Conservation (phyloP, 2,113 vertebrate species). For the Triplophysa siluroides region DNA sequence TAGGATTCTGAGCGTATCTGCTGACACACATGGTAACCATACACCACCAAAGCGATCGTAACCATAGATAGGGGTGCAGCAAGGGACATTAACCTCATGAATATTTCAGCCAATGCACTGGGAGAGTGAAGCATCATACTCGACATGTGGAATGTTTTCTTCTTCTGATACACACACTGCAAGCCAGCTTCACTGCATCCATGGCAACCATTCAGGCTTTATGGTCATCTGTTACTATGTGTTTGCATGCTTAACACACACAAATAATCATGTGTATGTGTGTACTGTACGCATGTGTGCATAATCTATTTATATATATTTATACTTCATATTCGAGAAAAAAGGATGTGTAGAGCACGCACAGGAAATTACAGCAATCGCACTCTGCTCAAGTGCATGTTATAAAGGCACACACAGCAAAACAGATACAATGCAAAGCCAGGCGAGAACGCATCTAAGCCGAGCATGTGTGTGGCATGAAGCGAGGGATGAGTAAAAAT, state of each 20-base stretch:
- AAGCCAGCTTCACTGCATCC: constrained; percentile 13
- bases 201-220: background rate
- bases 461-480: constrained; percentile 2
- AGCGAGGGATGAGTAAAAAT: constrained; percentile 6
- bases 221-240: constrained; percentile 8
- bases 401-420: background rate
- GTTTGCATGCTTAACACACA: background rate
- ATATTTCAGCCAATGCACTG: constrained; percentile 27
- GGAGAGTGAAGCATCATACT: constrained; percentile 12
- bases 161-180: background rate
- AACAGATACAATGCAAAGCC: constrained; percentile 17
- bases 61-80: constrained; percentile 33
- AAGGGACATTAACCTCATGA: constrained; percentile 22
- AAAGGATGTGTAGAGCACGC: background rate
- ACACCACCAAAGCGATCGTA: constrained; percentile 10
- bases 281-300: background rate
- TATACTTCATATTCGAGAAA: background rate
- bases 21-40: constrained; percentile 22
- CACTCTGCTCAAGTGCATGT: constrained; percentile 16
- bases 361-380: constrained; percentile 34
- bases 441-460: constrained; percentile 18
- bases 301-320: background rate
- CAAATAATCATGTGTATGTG: background rate
- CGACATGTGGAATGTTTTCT: constrained; percentile 15
- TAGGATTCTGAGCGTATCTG: constrained; percentile 23